Evolutionary conservation across 2,888 invertebrate genomes (phyloP), one percentile per base, ranked within the genome.

Genomic region (Pecten maximus): DNA sequence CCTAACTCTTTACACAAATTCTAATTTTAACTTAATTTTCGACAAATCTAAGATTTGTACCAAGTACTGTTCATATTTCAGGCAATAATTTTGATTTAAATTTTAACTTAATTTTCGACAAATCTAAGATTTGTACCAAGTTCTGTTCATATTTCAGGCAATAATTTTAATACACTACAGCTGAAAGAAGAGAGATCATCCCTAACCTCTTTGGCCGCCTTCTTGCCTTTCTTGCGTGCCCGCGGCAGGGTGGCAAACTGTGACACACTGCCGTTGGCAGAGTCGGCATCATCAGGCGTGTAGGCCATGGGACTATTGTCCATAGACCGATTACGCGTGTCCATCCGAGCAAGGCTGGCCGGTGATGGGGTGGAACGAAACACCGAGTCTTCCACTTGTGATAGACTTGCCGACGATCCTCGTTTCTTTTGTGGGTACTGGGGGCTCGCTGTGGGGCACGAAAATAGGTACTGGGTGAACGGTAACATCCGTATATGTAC

Each of bases 361-460:
- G 94, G 91, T 0, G 96, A 96, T 4, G 93, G 94, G 2, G 91
- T 91, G 28, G 93, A 91, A 40, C 94, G 91, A 89, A 94, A 94
- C 94, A 95, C 95, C 12, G 94, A 92, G 91, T 95, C 95, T 91
- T 96, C 96, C 40, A 96, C 94, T 89, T 96, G 95, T 0, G 96
- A 96, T 88, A 96, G 93, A 91, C 96, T 96, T 40, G 96, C 96
- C 4, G 96, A 95, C 0, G 96, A 96, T 40, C 96, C 96, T 89
- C 95, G 95, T 89, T 95, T 95, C 87, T 93, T 93, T 44, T 94
- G 93, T 0, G 94, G 94, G 39, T 89, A 90, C 44, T 89, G 89
- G 6, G 91, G 91, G 44, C 88, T 91, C 40, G 89, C 91, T 91
- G 39, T 28, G 88, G 50, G 19, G n/a, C 4, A 88, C 12, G 40